phyloP scores from a whole-genome alignment of 1,140 invertebrate species.

The Sminthurides bifidus region DNA sequence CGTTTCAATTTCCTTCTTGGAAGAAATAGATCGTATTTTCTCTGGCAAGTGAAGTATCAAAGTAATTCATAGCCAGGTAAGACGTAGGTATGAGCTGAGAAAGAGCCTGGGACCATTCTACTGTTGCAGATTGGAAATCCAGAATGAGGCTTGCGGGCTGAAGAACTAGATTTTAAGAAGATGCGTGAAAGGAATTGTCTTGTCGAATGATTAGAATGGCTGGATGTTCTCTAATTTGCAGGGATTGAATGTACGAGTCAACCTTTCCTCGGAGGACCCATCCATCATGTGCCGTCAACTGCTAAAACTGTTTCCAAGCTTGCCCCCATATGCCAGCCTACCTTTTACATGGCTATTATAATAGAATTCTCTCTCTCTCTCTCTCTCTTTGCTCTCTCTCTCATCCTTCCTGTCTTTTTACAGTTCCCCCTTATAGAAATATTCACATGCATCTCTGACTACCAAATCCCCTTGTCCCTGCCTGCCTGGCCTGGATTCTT shows the following conservation, averaged over 20 bases:
- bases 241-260: conserved; percentile 31
- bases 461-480: no score
- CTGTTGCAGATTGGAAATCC: no score
- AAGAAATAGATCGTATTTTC: not conserved
- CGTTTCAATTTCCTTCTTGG: no score
- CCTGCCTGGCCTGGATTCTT: no score
- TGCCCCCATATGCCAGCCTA: conserved; percentile 16
- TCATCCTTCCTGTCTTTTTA: no score
- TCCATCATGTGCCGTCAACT: conserved; percentile 30
- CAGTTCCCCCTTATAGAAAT: no score
- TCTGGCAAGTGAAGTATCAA: not conserved
- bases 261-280: conserved; percentile 29
- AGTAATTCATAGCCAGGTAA: not conserved
- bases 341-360: conserved; percentile 5
- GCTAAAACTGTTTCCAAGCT: conserved; percentile 27
- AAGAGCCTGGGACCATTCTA: no score
- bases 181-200: conserved; percentile 23
- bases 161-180: conserved; percentile 1
- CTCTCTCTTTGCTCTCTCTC: not conserved
- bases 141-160: no score
- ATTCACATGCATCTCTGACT: no score
- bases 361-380: conserved; percentile 10
- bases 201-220: conserved; percentile 32
- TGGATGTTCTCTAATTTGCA: conserved; percentile 32
- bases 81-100: no score